Evolutionary conservation across 2,113 vertebrate genomes (phyloP), one percentile per base, ranked within the genome.

Genomic region (Hippocampus barbouri): DNA sequence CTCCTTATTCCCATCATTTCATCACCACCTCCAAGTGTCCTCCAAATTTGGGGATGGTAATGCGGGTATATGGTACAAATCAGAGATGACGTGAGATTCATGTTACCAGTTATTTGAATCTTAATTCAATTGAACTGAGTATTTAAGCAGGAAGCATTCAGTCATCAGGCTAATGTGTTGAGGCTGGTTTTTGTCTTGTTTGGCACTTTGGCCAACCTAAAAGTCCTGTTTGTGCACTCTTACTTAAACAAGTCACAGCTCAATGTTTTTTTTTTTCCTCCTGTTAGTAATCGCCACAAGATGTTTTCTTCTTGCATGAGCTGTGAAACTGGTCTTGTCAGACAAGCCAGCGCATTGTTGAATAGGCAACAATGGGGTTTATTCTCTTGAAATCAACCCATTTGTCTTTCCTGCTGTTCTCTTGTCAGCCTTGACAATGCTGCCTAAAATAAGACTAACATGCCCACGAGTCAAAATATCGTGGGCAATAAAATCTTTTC

Each of bases 381-480:
- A 77, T 74, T 82, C 74, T 80, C 76, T 54, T 66, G 78, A 83
- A 84, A 86, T 86, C 74, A 87, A 53, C 57, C 76, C 67, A 83
- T 88, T 87, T 86, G 72, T 90, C 75, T 84, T 73, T 77, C 74
- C 73, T 62, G 18, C 62, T 79, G 71, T 70, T 73, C 75, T 83
- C 66, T 77, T 83, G 81, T 87, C 85, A 82, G 70, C 60, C 75
- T 83, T 53, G 66, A 84, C 81, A 85, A 84, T 68, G 69, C 63
- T 56, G 51, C 66, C 72, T 34, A 84, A 85, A 88, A 85, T 86
- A 78, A 88, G 81, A 87, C 75, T 54, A 71, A 88, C 27, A 85
- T 73, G 78, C 76, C 77, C 68, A 78, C 69, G 77, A 63, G 78
- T 74, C 65, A 70, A 81, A 79, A 80, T 78, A 78, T 81, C 83